Conservation (phyloP, 1,140 invertebrate genomes). For the Orchestia grillus region DNA sequence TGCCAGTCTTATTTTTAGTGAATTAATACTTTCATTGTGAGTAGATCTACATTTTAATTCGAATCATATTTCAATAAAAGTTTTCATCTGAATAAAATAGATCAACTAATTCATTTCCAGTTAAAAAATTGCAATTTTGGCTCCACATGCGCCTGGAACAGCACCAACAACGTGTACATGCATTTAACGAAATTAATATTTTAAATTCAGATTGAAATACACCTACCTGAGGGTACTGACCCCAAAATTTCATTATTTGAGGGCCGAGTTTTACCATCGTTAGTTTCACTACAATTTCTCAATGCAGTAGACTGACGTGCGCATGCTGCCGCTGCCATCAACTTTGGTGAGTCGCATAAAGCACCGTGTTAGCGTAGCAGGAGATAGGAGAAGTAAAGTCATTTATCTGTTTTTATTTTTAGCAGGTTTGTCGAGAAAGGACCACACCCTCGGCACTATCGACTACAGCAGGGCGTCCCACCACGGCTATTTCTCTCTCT, state of each 20-base stretch:
- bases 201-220: too few species aligned
- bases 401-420: conserved; percentile 55
- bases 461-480: conserved; percentile 15
- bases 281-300: background rate
- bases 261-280: background rate
- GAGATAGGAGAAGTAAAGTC: background rate
- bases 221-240: too few species aligned
- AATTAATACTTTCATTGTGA: background rate
- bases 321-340: background rate
- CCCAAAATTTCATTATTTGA: background rate
- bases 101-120: too few species aligned
- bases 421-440: conserved; percentile 21
- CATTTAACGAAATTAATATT: too few species aligned
- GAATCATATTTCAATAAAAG: background rate
- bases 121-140: background rate
- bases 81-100: background rate
- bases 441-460: conserved; percentile 35
- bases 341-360: background rate
- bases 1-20: background rate
- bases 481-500: background rate
- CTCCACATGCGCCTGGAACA: too few species aligned
- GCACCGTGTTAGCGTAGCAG: background rate
- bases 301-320: background rate
- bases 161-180: too few species aligned
- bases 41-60: background rate